A percentile compares a stretch with the other conserved stretches of the same genome.
phyloP scores from a whole-genome alignment of 2,797 vertebrate species.

The Crocidura indochinensis region DNA sequence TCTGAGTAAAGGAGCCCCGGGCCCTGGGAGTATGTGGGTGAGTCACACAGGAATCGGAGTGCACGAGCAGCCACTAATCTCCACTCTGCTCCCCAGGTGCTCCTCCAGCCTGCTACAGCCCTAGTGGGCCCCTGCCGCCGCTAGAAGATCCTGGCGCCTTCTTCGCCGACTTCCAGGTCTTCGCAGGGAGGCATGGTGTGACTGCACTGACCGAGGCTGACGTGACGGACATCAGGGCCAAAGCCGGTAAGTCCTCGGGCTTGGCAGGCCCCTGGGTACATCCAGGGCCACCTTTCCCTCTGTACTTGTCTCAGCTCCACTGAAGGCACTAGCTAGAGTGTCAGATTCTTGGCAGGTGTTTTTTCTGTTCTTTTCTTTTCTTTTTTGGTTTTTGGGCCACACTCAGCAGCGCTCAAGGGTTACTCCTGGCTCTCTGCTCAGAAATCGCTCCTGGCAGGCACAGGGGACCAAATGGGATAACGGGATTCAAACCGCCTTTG shows the following conservation, averaged over 20 bases:
- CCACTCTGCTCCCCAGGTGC: slow-evolving; percentile 78
- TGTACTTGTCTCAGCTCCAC: background rate
- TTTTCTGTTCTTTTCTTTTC: too few species aligned
- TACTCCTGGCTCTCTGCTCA: too few species aligned
- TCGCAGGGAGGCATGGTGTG: slow-evolving; percentile 87
- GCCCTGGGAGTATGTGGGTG: background rate
- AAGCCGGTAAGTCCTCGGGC: slow-evolving; percentile 86
- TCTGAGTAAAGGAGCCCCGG: slow-evolving; percentile 71
- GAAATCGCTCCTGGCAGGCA: too few species aligned
- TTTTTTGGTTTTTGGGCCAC: too few species aligned
- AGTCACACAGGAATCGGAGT: slow-evolving; percentile 29
- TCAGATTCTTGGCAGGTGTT: too few species aligned
- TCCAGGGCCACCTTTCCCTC: too few species aligned
- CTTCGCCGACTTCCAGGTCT: slow-evolving; percentile 88
- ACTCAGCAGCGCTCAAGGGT: too few species aligned
- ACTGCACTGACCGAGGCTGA: slow-evolving; percentile 84
- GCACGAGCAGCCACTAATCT: background rate
- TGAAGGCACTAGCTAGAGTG: too few species aligned
- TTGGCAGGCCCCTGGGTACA: background rate
- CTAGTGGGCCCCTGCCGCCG: slow-evolving; percentile 85
- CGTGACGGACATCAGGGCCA: slow-evolving; percentile 84
- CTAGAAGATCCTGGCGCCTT: slow-evolving; percentile 88
- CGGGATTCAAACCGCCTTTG: too few species aligned
- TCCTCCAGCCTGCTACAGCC: slow-evolving; percentile 86
- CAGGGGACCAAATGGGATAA: too few species aligned